Evolutionary conservation across 2,888 invertebrate genomes (phyloP).

Genomic region (Leptothorax acervorum): DNA sequence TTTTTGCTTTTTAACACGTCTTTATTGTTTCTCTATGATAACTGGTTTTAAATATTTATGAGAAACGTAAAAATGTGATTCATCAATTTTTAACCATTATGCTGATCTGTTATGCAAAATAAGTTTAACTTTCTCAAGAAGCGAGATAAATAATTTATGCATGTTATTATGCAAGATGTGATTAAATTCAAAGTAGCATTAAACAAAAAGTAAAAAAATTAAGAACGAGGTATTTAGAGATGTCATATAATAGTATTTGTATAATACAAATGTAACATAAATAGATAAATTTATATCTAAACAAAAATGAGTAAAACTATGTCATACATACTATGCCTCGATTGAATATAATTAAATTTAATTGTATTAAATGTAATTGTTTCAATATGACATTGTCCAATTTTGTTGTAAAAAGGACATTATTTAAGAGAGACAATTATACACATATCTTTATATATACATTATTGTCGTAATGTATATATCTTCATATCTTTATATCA

Average conservation of each 20-base stretch:
- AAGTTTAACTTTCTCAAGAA: conserved; percentile 12
- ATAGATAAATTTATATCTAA: background rate
- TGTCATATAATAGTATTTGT: background rate
- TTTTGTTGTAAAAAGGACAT: background rate
- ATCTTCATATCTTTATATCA: background rate
- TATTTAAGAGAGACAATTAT: background rate
- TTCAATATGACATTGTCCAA: background rate
- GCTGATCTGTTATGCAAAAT: conserved; percentile 29
- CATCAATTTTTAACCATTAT: background rate
- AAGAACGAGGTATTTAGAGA: background rate
- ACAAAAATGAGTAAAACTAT: background rate
- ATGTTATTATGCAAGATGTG: conserved; percentile 16
- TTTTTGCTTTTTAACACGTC: background rate
- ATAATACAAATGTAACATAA: background rate
- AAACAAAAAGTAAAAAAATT: conserved; percentile 1
- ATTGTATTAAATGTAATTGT: background rate
- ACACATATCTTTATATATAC: no score
- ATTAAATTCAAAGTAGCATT: background rate
- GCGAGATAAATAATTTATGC: background rate
- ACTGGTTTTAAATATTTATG: conserved; percentile 43
- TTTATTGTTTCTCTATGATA: background rate
- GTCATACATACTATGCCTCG: no score
- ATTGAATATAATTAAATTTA: background rate
- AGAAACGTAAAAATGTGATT: background rate
- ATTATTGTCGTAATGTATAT: no score